These are phyloP conservation scores for Heteronetta atricapilla DNA, from an alignment of 2,113 vertebrate species.

Conservation along the genomic window DNA sequence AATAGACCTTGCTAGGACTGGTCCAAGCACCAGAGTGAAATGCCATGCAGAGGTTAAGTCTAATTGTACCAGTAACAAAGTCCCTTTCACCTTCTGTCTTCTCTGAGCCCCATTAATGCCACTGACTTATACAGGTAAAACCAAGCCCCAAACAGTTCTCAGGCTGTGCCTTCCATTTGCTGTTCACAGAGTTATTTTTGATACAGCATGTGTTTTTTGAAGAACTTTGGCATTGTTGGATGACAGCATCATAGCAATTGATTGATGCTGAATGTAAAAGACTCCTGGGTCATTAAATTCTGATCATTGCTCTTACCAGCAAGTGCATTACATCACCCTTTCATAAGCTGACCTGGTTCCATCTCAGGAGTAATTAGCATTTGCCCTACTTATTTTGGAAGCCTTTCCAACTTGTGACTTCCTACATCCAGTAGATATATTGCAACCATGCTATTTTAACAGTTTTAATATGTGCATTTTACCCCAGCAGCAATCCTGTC, in stretches of 20 bases:
- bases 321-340: neutral
- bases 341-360: neutral
- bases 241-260: neutral
- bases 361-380: neutral
- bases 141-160: neutral
- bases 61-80: neutral
- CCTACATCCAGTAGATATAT: neutral
- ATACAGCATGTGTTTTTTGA: neutral
- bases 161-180: rapidly evolving
- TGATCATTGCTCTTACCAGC: neutral
- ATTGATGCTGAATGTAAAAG: neutral
- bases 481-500: neutral
- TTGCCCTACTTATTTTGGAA: neutral
- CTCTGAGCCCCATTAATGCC: neutral
- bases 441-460: neutral
- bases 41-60: neutral
- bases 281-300: neutral
- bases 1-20: neutral
- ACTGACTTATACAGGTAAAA: neutral
- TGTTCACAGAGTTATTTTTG: neutral
- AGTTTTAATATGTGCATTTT: neutral
- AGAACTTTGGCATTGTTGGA: neutral
- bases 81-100: neutral
- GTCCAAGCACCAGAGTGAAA: neutral
- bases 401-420: neutral